Evolutionary conservation across 1,140 invertebrate genomes (phyloP).

Genomic region (Heliconius congener): DNA sequence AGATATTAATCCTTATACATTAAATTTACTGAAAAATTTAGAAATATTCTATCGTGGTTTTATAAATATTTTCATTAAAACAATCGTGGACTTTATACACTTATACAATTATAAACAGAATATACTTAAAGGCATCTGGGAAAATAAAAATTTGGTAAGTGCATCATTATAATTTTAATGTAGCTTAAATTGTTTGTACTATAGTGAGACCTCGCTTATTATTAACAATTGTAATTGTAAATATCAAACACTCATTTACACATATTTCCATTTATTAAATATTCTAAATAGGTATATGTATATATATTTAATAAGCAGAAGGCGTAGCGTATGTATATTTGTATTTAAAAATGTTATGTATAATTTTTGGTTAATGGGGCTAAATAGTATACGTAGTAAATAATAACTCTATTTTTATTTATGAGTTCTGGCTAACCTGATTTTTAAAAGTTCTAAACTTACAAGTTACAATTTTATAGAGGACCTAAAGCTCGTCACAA

Average conservation of each 20-base stretch:
- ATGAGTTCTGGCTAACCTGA: neutral
- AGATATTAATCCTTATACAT: constrained; percentile 56
- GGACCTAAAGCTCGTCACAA: neutral
- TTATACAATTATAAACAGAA: constrained; percentile 18
- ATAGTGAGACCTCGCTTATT: neutral
- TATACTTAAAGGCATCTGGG: neutral
- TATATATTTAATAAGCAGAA: too few relatives aligned
- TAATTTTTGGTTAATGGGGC: too few relatives aligned
- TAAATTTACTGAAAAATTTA: constrained; percentile 55
- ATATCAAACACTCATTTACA: neutral
- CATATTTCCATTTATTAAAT: too few relatives aligned
- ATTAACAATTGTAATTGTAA: neutral
- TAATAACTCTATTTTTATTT: neutral
- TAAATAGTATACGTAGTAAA: too few relatives aligned
- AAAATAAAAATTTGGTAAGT: constrained; percentile 44
- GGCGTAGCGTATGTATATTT: too few relatives aligned
- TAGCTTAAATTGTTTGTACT: neutral
- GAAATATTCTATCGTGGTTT: constrained; percentile 44
- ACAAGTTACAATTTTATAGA: neutral
- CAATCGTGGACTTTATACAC: constrained; percentile 24
- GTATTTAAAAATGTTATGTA: too few relatives aligned
- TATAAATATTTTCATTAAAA: constrained; percentile 48
- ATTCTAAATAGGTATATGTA: too few relatives aligned
- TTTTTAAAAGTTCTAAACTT: neutral
- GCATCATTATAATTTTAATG: constrained; percentile 15